Evolutionary conservation across 2,113 vertebrate species (phyloP).

Genomic region (Etia nguti): DNA sequence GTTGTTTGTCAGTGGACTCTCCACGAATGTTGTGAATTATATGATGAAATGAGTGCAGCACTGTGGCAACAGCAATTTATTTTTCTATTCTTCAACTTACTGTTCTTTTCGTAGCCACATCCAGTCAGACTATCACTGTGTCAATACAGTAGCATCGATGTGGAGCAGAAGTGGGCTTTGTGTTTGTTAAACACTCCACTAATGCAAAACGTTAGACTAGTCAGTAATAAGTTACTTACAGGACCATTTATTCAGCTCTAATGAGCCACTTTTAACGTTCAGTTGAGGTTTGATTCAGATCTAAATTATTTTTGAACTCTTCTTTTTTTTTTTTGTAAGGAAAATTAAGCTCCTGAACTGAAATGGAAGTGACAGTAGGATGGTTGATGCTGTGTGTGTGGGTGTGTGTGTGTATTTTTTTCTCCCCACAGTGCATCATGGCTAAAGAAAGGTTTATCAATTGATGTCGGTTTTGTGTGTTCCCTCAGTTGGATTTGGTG

Average conservation of each 20-base stretch:
- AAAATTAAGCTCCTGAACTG: neutral
- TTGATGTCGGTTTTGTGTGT: neutral
- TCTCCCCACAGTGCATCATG: neutral
- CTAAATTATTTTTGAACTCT: neutral
- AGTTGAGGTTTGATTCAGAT: neutral
- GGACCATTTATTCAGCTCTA: neutral
- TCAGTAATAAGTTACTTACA: neutral
- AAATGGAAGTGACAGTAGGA: neutral
- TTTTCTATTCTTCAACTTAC: slow-evolving; percentile 12
- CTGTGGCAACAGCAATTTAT: neutral
- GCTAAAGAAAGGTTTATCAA: neutral
- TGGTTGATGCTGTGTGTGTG: neutral
- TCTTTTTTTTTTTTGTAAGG: neutral
- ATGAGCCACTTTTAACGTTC: neutral
- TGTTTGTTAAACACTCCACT: neutral
- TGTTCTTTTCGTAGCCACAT: slow-evolving; percentile 39
- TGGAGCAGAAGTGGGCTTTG: neutral
- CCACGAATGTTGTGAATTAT: neutral
- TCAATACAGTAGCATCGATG: slow-evolving; percentile 30
- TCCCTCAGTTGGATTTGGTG: slow-evolving; percentile 34
- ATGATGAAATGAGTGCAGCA: neutral
- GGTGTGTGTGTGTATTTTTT: fast-evolving
- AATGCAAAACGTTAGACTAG: neutral
- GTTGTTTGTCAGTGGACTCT: slow-evolving; percentile 1
- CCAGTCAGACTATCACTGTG: slow-evolving; percentile 56